Conservation (phyloP, 1,140 invertebrate species). For the Dendrolimus punctatus region DNA sequence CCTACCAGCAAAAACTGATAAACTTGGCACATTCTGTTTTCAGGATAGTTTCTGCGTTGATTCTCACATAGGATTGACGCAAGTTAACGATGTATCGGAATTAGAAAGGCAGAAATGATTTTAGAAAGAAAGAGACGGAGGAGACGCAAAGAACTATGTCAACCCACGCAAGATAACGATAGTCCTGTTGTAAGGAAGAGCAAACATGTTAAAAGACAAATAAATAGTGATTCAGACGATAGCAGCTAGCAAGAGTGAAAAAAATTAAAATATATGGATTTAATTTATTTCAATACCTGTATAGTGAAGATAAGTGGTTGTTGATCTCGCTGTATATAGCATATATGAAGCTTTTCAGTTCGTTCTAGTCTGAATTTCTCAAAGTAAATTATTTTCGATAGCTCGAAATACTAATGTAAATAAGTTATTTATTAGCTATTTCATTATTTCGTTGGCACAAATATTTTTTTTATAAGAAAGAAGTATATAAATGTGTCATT, state of each 20-base stretch:
- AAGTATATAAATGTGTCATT: too few relatives aligned
- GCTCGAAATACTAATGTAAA: too few relatives aligned
- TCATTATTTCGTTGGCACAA: too few relatives aligned
- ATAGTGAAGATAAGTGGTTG: neutral
- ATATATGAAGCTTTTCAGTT: too few relatives aligned
- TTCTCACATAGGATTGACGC: slow-evolving; percentile 55
- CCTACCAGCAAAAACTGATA: too few relatives aligned
- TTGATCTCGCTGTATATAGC: too few relatives aligned
- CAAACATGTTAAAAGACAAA: slow-evolving; percentile 32
- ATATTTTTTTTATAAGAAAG: too few relatives aligned
- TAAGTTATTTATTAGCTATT: too few relatives aligned
- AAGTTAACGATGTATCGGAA: slow-evolving; percentile 53
- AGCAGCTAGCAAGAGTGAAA: slow-evolving; percentile 22
- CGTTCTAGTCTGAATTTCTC: too few relatives aligned
- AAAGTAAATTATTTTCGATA: too few relatives aligned
- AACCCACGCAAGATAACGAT: slow-evolving; percentile 18
- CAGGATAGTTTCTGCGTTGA: slow-evolving; percentile 69
- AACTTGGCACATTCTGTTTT: slow-evolving; percentile 9
- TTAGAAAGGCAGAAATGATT: slow-evolving; percentile 56
- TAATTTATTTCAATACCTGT: neutral
- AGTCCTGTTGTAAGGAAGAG: slow-evolving; percentile 40
- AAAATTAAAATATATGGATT: neutral
- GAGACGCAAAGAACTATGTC: slow-evolving; percentile 14
- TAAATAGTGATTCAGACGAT: slow-evolving; percentile 57
- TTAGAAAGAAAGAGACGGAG: slow-evolving; percentile 49